phyloP scores from a whole-genome alignment of 2,888 invertebrate species.

The Neelides folsomi region DNA sequence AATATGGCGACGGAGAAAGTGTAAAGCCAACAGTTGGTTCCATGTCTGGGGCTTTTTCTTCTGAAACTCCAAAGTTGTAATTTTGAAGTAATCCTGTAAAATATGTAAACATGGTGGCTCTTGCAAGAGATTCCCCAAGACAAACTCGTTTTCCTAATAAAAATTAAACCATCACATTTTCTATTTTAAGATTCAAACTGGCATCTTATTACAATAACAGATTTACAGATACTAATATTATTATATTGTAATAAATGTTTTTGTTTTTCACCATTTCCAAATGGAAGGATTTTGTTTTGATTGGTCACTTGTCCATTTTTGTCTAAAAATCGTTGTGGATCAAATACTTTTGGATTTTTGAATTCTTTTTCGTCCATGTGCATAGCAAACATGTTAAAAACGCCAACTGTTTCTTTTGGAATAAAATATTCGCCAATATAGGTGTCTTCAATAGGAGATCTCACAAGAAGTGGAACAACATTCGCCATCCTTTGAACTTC shows the following conservation, averaged over 20 bases:
- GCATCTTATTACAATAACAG: background rate
- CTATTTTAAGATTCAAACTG: too few species aligned
- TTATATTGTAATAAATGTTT: too few species aligned
- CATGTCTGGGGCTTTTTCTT: background rate
- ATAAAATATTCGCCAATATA: slow-evolving; percentile 12
- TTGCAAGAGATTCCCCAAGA: slow-evolving; percentile 20
- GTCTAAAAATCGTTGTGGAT: slow-evolving; percentile 20
- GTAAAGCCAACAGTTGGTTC: slow-evolving; percentile 2
- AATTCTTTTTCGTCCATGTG: slow-evolving; percentile 15
- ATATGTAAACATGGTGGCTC: slow-evolving; percentile 20
- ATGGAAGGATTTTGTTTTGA: slow-evolving; percentile 19
- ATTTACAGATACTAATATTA: background rate
- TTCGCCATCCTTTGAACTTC: slow-evolving; percentile 23
- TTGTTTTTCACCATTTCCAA: slow-evolving; percentile 16
- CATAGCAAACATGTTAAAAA: slow-evolving; percentile 12
- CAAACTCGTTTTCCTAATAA: slow-evolving; percentile 21
- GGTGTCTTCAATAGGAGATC: slow-evolving; percentile 14
- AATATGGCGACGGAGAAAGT: slow-evolving; percentile 1
- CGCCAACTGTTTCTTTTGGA: slow-evolving; percentile 17
- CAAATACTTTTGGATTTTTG: slow-evolving; percentile 15
- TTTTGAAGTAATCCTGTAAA: slow-evolving; percentile 19
- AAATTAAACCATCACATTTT: too few species aligned
- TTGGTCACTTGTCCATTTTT: slow-evolving; percentile 10
- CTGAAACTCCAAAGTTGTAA: slow-evolving; percentile 3
- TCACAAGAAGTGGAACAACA: slow-evolving; percentile 19